A percentile compares a stretch with the other conserved stretches of the same genome.
Evolutionary conservation across 2,888 invertebrate genomes (phyloP).

Genomic region (Tetragonisca angustula): DNA sequence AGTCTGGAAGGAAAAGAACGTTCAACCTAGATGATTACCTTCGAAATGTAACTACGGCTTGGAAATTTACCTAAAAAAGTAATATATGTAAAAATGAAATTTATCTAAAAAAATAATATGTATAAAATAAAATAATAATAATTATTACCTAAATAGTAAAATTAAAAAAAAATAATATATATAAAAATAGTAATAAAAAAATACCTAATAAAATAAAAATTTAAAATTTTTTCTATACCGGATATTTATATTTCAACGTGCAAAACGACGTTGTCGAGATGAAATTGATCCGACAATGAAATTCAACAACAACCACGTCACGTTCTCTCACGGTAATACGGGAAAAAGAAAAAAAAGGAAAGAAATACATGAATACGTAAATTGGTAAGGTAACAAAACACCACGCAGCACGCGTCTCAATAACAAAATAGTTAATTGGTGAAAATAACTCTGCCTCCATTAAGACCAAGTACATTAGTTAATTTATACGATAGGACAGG

Average conservation of each 20-base stretch:
- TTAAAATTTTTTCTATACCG: too few species aligned
- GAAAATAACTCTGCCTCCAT: conserved; percentile 4
- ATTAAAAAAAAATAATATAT: too few species aligned
- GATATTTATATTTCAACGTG: too few species aligned
- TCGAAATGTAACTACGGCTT: background rate
- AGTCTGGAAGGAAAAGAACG: background rate
- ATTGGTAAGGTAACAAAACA: background rate
- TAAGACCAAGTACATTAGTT: conserved; percentile 16
- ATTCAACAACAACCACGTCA: background rate
- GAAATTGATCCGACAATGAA: too few species aligned
- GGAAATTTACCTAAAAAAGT: too few species aligned
- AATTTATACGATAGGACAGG: conserved; percentile 22
- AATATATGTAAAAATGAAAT: too few species aligned
- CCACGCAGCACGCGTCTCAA: background rate
- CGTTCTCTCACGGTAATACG: background rate
- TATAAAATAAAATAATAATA: too few species aligned
- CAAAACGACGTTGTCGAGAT: too few species aligned
- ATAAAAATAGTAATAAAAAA: too few species aligned
- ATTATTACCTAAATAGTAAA: too few species aligned
- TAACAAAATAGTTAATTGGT: background rate
- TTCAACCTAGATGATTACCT: background rate
- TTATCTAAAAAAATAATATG: too few species aligned
- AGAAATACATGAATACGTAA: background rate
- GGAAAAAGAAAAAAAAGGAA: background rate
- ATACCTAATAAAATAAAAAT: too few species aligned